Evolutionary conservation across 2,888 invertebrate genomes (phyloP), one percentile per base, ranked within the genome.

Genomic region (Prosopocoilus inquinatus): DNA sequence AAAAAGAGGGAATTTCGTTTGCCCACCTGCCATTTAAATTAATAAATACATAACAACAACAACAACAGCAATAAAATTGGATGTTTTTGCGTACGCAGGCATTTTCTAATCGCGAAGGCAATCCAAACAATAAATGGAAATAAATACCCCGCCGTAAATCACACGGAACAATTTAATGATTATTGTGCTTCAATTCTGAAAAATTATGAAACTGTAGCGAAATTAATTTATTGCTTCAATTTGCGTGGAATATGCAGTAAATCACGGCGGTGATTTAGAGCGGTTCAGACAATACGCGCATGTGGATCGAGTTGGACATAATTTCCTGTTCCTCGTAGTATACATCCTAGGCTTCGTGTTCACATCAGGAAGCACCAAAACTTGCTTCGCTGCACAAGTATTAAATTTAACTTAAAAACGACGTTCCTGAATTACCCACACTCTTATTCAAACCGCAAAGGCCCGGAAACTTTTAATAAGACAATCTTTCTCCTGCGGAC

Each of bases 91-190:
- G 12, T 4, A 60, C 61, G 64, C 60, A 61, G 50, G 62, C 65
- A 63, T 62, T 55, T 20, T 9, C 44, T 44, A 53, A 47, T 51
- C 12, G 46, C 41, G 12, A 38, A 38, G 38, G 11, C 12, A 41
- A 41, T 41, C 16, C 41, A 41, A 41, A 41, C 41, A 41, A 15
- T 41, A 41, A 41, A 41, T 11, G 41, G 46, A 46, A 53, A 53
- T 54, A 54, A 50, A 57, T 53, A 60, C 48, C 47, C 59, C 47
- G 61, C 63, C 47, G 55, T 63, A 61, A 64, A 66, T 66, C 66
- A 66, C 46, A 35, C 50, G 65, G 55, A 65, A 66, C 65, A 64
- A 65, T 81, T 80, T 47, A 60, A 69, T 75, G 65, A 67, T 66
- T 64, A 66, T 67, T 65, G 64, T 59, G 60, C 59, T 64, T 62